A percentile compares a stretch with the other conserved stretches of the same genome.
These are phyloP conservation scores for Drosophila aldrichi DNA, from an alignment of 2,888 invertebrate genomes.

Conservation along the genomic window DNA sequence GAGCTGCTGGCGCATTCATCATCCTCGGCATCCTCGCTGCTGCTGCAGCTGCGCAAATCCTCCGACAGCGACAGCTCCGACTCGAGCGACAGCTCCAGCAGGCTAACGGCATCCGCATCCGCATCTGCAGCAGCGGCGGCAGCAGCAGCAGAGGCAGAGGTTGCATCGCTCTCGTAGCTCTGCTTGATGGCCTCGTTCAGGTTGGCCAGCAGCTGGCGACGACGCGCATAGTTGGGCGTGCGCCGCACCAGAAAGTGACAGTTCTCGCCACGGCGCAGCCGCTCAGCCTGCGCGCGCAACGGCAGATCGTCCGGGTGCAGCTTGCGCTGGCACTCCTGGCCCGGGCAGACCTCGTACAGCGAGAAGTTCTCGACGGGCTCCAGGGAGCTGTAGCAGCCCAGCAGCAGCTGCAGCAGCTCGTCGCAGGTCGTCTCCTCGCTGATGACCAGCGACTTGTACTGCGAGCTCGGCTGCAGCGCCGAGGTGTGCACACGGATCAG, in stretches of 20 bases:
- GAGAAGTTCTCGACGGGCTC: slow-evolving; percentile 95
- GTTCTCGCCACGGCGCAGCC: slow-evolving; percentile 89
- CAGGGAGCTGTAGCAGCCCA: slow-evolving; percentile 93
- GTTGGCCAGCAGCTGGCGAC: slow-evolving; percentile 84
- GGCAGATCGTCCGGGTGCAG: slow-evolving; percentile 95
- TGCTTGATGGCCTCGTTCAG: slow-evolving; percentile 77
- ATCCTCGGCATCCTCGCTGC: slow-evolving; percentile 71
- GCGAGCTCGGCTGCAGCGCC: slow-evolving; percentile 94
- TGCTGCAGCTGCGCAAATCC: slow-evolving; percentile 75
- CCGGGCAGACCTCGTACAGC: slow-evolving; percentile 92
- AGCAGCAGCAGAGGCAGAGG: slow-evolving; percentile 33
- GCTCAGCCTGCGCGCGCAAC: slow-evolving; percentile 90
- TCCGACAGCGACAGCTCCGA: slow-evolving; percentile 77
- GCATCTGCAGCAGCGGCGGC: slow-evolving; percentile 18
- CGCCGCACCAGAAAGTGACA: slow-evolving; percentile 94
- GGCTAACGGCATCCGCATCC: slow-evolving; percentile 72
- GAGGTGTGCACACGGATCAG: slow-evolving; percentile 96
- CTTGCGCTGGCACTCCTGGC: slow-evolving; percentile 94
- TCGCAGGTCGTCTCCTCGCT: slow-evolving; percentile 95
- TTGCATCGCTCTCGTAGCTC: slow-evolving; percentile 50
- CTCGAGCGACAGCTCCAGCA: slow-evolving; percentile 82
- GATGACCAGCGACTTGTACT: slow-evolving; percentile 95
- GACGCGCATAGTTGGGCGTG: slow-evolving; percentile 90
- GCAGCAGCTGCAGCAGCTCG: slow-evolving; percentile 92
- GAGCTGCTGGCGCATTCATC: slow-evolving; percentile 80